Percentiles rank a stretch among this genome's conserved stretches.
Evolutionary conservation across 2,113 vertebrate species (phyloP).

Genomic region (Phainopepla nitens): DNA sequence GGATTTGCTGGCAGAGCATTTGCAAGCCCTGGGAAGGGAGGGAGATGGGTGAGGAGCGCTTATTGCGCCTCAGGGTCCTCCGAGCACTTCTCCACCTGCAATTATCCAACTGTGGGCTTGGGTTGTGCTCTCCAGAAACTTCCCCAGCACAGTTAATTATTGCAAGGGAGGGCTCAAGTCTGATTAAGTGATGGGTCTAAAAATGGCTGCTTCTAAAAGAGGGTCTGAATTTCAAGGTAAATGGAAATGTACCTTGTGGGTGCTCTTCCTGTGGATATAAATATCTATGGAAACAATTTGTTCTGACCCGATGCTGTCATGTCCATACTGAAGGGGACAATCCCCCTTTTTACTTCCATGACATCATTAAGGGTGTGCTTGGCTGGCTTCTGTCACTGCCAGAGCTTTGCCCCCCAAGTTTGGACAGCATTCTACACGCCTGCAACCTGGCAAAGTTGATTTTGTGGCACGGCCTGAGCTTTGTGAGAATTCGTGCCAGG

Average conservation of each 20-base stretch:
- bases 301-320: background rate
- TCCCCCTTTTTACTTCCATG: background rate
- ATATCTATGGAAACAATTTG: background rate
- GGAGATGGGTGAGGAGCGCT: background rate
- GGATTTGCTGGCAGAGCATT: background rate
- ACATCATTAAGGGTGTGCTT: fast-evolving
- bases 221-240: background rate
- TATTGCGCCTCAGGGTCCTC: background rate
- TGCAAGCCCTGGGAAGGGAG: background rate
- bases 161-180: background rate
- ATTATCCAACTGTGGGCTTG: background rate
- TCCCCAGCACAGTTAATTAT: too few species aligned
- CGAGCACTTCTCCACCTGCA: background rate
- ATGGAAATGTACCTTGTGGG: fast-evolving
- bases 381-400: background rate
- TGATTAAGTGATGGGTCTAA: background rate
- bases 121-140: background rate
- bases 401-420: background rate
- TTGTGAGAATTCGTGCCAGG: fast-evolving
- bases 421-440: fast-evolving
- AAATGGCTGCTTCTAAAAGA: background rate
- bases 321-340: fast-evolving
- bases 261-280: background rate
- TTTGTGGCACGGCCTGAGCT: background rate
- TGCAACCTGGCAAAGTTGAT: background rate